phyloP scores from a whole-genome alignment of 2,797 vertebrate genomes.

The Antennarius maculatus region DNA sequence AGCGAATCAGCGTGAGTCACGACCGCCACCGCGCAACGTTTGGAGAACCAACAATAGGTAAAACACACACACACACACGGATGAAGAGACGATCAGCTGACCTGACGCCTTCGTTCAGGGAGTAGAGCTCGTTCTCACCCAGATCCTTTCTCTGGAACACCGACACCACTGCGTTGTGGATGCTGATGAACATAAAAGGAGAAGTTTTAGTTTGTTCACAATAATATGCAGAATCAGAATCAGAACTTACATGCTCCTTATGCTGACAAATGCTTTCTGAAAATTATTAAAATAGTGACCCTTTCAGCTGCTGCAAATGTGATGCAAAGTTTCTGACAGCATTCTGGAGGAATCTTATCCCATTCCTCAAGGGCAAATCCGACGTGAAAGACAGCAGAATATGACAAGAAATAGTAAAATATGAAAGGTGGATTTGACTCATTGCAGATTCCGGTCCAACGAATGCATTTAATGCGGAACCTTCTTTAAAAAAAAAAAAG shows the following conservation, averaged over 20 bases:
- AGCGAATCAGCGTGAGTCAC: no score
- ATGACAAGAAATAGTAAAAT: background rate
- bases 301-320: no score
- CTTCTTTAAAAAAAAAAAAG: background rate
- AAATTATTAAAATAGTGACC: no score
- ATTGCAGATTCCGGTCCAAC: background rate
- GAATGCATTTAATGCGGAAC: background rate
- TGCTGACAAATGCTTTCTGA: no score
- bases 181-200: constrained; percentile 78
- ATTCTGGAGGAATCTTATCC: no score
- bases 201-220: constrained; percentile 4
- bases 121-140: constrained; percentile 93
- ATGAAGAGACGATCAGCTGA: constrained; percentile 61
- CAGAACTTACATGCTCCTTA: no score
- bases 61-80: constrained; percentile 3
- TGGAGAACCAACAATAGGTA: no score
- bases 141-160: constrained; percentile 95
- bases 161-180: constrained; percentile 94
- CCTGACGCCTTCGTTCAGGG: constrained; percentile 96
- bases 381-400: background rate
- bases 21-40: background rate
- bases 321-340: no score
- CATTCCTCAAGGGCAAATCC: background rate
- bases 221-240: no score
- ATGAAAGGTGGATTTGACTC: constrained; percentile 4